These are phyloP conservation scores for Seriola dumerili DNA, from an alignment of 2,113 vertebrate genomes.

Conservation along the genomic window DNA sequence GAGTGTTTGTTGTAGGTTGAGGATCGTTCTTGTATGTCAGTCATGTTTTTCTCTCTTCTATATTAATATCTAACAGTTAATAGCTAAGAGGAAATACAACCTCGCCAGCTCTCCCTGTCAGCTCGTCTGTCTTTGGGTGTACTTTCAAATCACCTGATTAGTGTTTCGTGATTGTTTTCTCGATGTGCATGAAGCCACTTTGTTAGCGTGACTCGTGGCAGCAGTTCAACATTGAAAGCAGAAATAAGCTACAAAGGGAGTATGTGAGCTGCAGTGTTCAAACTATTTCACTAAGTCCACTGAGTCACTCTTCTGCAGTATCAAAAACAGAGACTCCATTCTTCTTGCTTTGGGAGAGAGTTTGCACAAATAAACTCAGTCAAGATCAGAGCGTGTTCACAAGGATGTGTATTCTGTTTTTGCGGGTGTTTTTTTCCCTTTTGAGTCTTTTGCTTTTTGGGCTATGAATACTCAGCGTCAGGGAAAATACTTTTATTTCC, in stretches of 20 bases:
- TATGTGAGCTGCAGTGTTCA: constrained; percentile 2
- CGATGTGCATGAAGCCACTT: not conserved
- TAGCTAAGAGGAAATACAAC: not conserved
- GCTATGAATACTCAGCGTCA: constrained; percentile 42
- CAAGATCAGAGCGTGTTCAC: constrained; percentile 59
- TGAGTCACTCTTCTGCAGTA: constrained; percentile 39
- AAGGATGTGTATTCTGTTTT: constrained; percentile 49
- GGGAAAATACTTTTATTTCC: constrained; percentile 57
- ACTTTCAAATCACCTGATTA: constrained; percentile 17
- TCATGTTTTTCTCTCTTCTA: not conserved
- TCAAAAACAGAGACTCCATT: constrained; percentile 38
- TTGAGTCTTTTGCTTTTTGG: constrained; percentile 27
- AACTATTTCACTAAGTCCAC: constrained; percentile 52
- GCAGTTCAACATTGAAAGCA: constrained; percentile 39
- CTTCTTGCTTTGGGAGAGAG: constrained; percentile 51
- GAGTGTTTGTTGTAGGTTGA: no score
- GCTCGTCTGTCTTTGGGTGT: not conserved
- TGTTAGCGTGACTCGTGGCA: constrained; percentile 5
- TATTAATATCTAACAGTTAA: not conserved
- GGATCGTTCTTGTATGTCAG: no score
- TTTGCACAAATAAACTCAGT: constrained; percentile 60
- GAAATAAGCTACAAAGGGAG: constrained; percentile 23
- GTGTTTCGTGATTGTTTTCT: constrained; percentile 17
- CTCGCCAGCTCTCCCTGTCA: not conserved
- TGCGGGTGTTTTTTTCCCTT: not conserved